These are phyloP conservation scores for Lomographa bimaculata DNA, from an alignment of 2,888 invertebrate species.

Conservation along the genomic window DNA sequence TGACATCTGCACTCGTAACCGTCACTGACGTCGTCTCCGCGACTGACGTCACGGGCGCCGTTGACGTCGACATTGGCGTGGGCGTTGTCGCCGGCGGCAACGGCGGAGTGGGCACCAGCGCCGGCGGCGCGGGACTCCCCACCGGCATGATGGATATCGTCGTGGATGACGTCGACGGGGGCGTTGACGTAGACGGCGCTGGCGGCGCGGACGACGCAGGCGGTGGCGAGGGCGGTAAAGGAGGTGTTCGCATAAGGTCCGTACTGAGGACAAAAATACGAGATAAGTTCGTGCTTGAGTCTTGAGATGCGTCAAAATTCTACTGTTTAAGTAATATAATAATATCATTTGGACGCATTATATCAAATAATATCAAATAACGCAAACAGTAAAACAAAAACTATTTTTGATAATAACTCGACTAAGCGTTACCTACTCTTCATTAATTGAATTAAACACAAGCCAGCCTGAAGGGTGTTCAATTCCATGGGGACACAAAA, in stretches of 20 bases:
- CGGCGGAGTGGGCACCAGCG: slow-evolving; percentile 11
- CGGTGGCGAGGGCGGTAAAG: slow-evolving; percentile 70
- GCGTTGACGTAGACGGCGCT: slow-evolving; percentile 32
- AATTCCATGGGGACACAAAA: too few relatives aligned
- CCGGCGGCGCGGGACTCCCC: slow-evolving; percentile 32
- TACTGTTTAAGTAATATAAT: too few relatives aligned
- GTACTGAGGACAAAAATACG: slow-evolving; percentile 43
- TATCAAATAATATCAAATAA: too few relatives aligned
- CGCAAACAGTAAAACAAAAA: too few relatives aligned
- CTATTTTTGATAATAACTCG: too few relatives aligned
- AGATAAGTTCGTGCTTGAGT: too few relatives aligned
- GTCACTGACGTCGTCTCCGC: slow-evolving; percentile 38
- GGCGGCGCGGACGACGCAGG: slow-evolving; percentile 66
- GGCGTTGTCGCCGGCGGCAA: slow-evolving; percentile 6
- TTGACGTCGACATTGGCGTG: background rate
- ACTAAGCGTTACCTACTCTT: too few relatives aligned
- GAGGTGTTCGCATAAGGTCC: slow-evolving; percentile 64
- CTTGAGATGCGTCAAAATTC: too few relatives aligned
- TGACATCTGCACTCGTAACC: slow-evolving; percentile 38
- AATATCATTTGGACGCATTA: too few relatives aligned
- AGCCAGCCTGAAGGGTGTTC: too few relatives aligned
- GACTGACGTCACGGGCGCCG: slow-evolving; percentile 23
- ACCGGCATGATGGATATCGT: slow-evolving; percentile 19
- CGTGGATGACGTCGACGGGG: slow-evolving; percentile 5
- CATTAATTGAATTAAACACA: too few relatives aligned